Percentiles rank a stretch among this genome's conserved stretches.
phyloP scores from a whole-genome alignment of 2,113 vertebrate genomes.

The Dicrurus megarhynchus region DNA sequence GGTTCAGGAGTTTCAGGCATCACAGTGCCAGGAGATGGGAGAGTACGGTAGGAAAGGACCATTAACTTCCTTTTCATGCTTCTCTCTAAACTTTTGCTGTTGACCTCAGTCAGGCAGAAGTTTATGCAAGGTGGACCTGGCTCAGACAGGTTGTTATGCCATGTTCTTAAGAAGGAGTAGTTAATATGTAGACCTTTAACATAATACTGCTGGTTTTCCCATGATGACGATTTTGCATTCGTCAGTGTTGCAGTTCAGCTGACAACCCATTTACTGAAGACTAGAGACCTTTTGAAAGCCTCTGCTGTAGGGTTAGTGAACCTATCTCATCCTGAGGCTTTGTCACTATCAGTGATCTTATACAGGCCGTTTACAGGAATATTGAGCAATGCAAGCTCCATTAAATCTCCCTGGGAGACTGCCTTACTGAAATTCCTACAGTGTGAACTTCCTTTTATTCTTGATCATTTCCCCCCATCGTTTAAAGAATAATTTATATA shows the following conservation, averaged over 20 bases:
- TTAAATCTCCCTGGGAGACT: neutral
- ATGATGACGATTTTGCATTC: neutral
- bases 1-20: neutral
- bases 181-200: neutral
- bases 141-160: neutral
- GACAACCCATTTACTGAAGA: neutral
- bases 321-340: neutral
- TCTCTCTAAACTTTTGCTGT: neutral
- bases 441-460: neutral
- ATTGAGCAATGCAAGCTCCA: neutral
- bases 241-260: neutral
- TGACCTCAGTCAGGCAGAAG: neutral
- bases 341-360: neutral
- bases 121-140: neutral
- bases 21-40: neutral
- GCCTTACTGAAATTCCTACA: neutral
- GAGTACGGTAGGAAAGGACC: neutral
- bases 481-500: neutral
- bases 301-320: neutral
- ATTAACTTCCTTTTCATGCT: neutral
- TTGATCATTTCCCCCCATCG: accelerated
- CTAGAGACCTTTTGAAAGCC: neutral
- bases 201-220: neutral
- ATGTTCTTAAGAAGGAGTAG: neutral
- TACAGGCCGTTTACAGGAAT: accelerated